Conservation (phyloP, 2,888 invertebrate genomes). For the Eugnorisma glareosa region DNA sequence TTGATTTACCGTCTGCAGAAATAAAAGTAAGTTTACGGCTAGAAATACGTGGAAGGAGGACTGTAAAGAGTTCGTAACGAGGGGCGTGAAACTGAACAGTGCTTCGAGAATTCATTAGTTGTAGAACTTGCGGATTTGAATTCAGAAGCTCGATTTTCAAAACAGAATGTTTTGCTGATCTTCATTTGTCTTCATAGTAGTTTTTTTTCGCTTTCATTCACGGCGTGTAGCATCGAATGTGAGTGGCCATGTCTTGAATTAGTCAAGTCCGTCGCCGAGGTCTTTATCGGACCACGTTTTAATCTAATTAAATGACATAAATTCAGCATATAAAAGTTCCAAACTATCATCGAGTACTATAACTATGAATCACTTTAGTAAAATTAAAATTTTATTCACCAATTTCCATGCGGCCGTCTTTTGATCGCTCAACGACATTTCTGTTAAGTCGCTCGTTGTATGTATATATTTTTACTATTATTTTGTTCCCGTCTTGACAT, state of each 20-base stretch:
- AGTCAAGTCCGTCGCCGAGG: constrained; percentile 43
- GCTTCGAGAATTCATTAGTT: constrained; percentile 24
- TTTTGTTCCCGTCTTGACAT: constrained; percentile 76
- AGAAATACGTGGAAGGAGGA: constrained; percentile 39
- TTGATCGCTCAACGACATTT: constrained; percentile 65
- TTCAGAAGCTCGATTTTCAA: constrained; percentile 9
- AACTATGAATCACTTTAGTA: constrained; percentile 51
- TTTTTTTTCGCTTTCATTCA: constrained; percentile 25
- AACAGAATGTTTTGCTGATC: constrained; percentile 6
- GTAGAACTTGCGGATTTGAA: constrained; percentile 5
- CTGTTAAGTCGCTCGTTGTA: constrained; percentile 65
- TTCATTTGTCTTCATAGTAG: neutral
- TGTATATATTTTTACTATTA: constrained; percentile 72
- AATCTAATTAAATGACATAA: constrained; percentile 59
- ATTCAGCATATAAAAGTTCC: constrained; percentile 38
- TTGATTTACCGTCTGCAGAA: constrained; percentile 44
- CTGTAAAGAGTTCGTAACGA: constrained; percentile 50
- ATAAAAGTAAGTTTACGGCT: constrained; percentile 57
- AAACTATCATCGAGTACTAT: constrained; percentile 49
- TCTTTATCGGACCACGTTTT: constrained; percentile 49
- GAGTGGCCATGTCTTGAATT: constrained; percentile 16
- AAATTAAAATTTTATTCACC: constrained; percentile 52
- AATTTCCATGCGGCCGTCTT: constrained; percentile 41
- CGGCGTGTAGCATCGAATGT: neutral
- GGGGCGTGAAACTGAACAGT: constrained; percentile 36